A percentile compares a stretch with the other conserved stretches of the same genome.
Conservation (phyloP, 2,797 vertebrate species). For the Glyptemys insculpta region DNA sequence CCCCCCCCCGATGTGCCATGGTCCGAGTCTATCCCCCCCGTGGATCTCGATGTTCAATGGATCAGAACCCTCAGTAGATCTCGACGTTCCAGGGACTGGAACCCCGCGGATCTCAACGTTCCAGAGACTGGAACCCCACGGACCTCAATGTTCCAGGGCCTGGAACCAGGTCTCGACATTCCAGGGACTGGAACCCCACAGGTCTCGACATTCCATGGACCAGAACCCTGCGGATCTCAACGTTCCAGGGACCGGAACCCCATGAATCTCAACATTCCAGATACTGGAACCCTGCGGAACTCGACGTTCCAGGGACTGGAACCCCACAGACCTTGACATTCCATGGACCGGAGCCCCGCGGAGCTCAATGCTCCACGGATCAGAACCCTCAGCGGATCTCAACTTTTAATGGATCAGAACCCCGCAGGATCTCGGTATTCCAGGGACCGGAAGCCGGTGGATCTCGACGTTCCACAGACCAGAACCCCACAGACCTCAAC, state of each 20-base stretch:
- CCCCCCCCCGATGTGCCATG: too few species aligned
- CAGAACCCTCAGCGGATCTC: not conserved
- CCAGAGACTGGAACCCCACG: too few species aligned
- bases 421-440: not conserved
- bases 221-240: not conserved
- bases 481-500: not conserved
- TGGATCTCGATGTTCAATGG: not conserved
- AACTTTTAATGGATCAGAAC: not conserved
- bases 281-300: too few species aligned
- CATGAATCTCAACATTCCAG: too few species aligned
- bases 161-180: fast-evolving
- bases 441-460: not conserved
- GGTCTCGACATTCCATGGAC: too few species aligned
- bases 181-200: too few species aligned
- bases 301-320: too few species aligned
- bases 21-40: too few species aligned
- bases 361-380: not conserved
- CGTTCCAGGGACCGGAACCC: fast-evolving
- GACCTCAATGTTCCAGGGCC: too few species aligned
- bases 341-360: too few species aligned
- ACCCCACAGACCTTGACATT: too few species aligned
- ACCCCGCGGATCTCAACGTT: not conserved
- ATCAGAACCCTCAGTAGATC: not conserved
- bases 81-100: not conserved
- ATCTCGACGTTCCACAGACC: not conserved